Percentiles rank a stretch among this genome's conserved stretches.
Conservation (phyloP, 2,797 vertebrate genomes). For the Odontamblyopus rebecca region DNA sequence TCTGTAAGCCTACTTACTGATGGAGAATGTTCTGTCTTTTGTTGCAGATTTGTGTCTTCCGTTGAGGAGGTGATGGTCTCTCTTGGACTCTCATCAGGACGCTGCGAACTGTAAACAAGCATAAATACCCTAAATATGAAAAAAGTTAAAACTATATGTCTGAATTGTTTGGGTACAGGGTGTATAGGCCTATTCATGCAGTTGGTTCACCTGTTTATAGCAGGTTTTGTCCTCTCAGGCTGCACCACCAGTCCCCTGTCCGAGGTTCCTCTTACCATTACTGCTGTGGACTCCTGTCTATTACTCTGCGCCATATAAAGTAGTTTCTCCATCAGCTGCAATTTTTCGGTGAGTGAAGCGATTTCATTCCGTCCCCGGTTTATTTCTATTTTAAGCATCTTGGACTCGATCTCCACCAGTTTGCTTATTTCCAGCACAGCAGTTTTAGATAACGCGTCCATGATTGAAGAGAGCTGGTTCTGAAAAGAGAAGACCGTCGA, state of each 20-base stretch:
- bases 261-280: slow-evolving; percentile 22
- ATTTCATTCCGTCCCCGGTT: slow-evolving; percentile 75
- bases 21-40: slow-evolving; percentile 23
- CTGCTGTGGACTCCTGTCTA: slow-evolving; percentile 48
- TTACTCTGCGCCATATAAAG: slow-evolving; percentile 62
- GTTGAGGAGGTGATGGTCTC: slow-evolving; percentile 49
- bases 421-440: slow-evolving; percentile 77
- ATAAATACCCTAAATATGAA: background rate
- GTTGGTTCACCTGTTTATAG: slow-evolving; percentile 58
- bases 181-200: background rate
- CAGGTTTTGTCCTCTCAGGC: slow-evolving; percentile 37
- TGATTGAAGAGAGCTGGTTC: slow-evolving; percentile 75
- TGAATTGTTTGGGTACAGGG: background rate
- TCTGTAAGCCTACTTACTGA: slow-evolving; percentile 42
- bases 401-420: slow-evolving; percentile 77
- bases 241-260: slow-evolving; percentile 27
- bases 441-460: slow-evolving; percentile 76
- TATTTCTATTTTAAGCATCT: slow-evolving; percentile 76
- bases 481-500: slow-evolving; percentile 74
- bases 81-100: slow-evolving; percentile 57
- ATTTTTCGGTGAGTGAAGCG: slow-evolving; percentile 69
- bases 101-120: slow-evolving; percentile 18
- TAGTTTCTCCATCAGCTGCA: slow-evolving; percentile 77
- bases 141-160: background rate
- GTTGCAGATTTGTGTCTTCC: slow-evolving; percentile 36